Percentiles rank a stretch among this genome's conserved stretches.
Conservation (phyloP, 2,888 invertebrate genomes). For the Philereme vetulata region DNA sequence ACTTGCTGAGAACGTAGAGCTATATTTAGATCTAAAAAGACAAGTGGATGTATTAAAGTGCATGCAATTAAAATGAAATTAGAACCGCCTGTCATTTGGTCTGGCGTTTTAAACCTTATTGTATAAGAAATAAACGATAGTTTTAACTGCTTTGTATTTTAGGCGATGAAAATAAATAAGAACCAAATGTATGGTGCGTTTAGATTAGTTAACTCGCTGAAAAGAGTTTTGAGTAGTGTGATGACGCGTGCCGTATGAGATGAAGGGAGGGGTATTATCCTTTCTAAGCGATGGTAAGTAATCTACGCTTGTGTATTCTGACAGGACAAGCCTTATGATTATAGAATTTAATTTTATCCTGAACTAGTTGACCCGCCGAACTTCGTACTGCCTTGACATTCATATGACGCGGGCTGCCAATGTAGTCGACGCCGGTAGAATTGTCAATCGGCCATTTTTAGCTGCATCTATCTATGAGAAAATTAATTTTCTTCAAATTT, state of each 20-base stretch:
- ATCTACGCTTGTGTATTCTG: conserved; percentile 16
- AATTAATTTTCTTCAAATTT: too few relatives aligned
- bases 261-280: too few relatives aligned
- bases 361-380: too few relatives aligned
- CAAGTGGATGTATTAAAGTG: conserved; percentile 54
- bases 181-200: conserved; percentile 13
- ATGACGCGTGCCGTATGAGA: too few relatives aligned
- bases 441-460: too few relatives aligned
- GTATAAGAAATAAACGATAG: not conserved
- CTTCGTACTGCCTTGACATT: too few relatives aligned
- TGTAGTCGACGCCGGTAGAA: too few relatives aligned
- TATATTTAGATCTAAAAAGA: conserved; percentile 39
- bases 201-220: too few relatives aligned
- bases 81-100: conserved; percentile 28
- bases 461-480: too few relatives aligned
- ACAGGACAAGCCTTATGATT: conserved; percentile 1
- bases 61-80: conserved; percentile 55
- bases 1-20: not conserved
- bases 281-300: too few relatives aligned
- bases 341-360: conserved; percentile 8
- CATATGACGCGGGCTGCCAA: too few relatives aligned
- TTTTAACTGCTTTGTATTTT: conserved; percentile 21
- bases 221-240: too few relatives aligned
- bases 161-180: conserved; percentile 36
- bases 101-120: conserved; percentile 28